These are phyloP conservation scores for Pangasius macronema DNA, from an alignment of 2,797 vertebrate genomes.

Conservation along the genomic window DNA sequence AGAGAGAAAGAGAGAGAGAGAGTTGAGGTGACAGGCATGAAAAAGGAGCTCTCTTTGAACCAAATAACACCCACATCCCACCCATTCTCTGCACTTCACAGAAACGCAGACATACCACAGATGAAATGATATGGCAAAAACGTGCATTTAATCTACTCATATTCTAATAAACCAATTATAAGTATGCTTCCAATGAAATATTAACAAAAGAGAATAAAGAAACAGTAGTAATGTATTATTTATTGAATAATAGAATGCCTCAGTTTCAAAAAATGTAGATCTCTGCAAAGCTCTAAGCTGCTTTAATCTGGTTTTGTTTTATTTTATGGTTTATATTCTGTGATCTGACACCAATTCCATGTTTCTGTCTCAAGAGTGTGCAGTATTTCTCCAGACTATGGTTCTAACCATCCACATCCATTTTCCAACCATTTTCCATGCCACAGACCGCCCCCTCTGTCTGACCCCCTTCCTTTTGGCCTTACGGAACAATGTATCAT, in stretches of 20 bases:
- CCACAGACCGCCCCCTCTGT: constrained; percentile 25
- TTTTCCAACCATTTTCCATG: constrained; percentile 16
- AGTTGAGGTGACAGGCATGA: constrained; percentile 35
- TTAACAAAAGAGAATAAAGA: neutral
- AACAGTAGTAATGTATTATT: neutral
- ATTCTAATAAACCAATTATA: constrained; percentile 42
- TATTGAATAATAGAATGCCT: neutral
- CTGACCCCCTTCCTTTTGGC: constrained; percentile 36
- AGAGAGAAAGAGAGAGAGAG: constrained; percentile 11
- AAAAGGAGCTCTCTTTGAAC: constrained; percentile 33
- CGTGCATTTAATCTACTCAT: constrained; percentile 20
- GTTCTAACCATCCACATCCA: constrained; percentile 34
- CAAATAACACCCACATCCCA: constrained; percentile 35
- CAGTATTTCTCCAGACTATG: constrained; percentile 35
- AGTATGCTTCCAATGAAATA: constrained; percentile 4
- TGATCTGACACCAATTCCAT: neutral
- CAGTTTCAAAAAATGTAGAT: neutral
- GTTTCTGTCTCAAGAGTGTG: neutral
- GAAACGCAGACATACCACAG: constrained; percentile 31
- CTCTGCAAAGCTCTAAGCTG: neutral
- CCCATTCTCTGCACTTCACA: constrained; percentile 29
- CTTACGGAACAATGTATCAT: constrained; percentile 29
- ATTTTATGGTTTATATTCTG: neutral
- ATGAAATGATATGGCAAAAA: constrained; percentile 34
- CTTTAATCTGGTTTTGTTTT: neutral